Evolutionary conservation across 2,888 invertebrate genomes (phyloP).

Genomic region (Epirrita christyi): DNA sequence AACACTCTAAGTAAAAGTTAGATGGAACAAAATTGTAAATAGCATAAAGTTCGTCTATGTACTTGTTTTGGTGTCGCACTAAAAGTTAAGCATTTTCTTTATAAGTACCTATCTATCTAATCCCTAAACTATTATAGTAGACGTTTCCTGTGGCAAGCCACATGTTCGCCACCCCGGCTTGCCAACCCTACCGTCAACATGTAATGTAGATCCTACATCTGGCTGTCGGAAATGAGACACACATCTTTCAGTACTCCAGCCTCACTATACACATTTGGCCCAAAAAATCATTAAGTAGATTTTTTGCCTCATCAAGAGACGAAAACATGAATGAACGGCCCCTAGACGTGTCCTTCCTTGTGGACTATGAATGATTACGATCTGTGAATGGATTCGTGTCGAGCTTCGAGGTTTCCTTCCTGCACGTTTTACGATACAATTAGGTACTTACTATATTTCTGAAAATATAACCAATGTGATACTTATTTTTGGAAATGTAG

Average conservation of each 20-base stretch:
- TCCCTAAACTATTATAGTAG: slow-evolving; percentile 54
- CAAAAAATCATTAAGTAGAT: slow-evolving; percentile 57
- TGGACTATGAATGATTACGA: slow-evolving; percentile 63
- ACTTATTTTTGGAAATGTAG: slow-evolving; percentile 5
- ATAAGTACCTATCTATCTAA: slow-evolving; percentile 34
- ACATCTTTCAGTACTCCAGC: slow-evolving; percentile 55
- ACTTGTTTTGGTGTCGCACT: no score
- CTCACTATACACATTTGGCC: slow-evolving; percentile 60
- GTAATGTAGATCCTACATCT: slow-evolving; percentile 55
- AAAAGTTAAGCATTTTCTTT: no score
- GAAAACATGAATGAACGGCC: slow-evolving; percentile 63
- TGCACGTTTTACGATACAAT: slow-evolving; percentile 6
- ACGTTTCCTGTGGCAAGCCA: slow-evolving; percentile 60
- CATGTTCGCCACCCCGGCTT: slow-evolving; percentile 51
- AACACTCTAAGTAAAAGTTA: no score
- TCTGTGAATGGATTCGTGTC: slow-evolving; percentile 57
- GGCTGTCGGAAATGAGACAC: slow-evolving; percentile 60
- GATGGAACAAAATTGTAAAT: no score
- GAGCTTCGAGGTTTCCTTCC: slow-evolving; percentile 42
- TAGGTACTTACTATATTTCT: slow-evolving; percentile 9
- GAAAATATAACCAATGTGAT: slow-evolving; percentile 2
- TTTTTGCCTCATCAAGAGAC: slow-evolving; percentile 55
- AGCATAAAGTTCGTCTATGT: no score
- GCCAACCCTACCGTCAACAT: slow-evolving; percentile 38
- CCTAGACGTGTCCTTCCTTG: slow-evolving; percentile 65